Percentiles rank a stretch among this genome's conserved stretches.
phyloP scores from a whole-genome alignment of 1,140 invertebrate genomes.

The Drosophila repleta region DNA sequence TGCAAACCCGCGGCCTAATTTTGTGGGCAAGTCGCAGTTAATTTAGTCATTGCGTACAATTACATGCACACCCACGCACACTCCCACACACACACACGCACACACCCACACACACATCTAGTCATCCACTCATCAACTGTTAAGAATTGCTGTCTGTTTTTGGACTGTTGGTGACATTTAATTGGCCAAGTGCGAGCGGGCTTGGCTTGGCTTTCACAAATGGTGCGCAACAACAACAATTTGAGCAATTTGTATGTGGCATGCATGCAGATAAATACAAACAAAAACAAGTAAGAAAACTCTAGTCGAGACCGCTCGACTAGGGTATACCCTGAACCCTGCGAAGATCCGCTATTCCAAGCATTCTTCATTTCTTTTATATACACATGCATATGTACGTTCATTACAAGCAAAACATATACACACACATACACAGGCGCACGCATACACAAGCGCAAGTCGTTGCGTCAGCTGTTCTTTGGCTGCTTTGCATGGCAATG shows the following conservation, averaged over 20 bases:
- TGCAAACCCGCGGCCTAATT: constrained; percentile 18
- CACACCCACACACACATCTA: too few species aligned
- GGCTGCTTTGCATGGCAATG: too few species aligned
- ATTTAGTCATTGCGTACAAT: constrained; percentile 59
- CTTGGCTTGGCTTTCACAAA: constrained; percentile 72
- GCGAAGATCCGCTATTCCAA: too few species aligned
- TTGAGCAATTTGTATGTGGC: constrained; percentile 37
- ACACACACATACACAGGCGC: too few species aligned
- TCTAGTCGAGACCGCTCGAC: too few species aligned
- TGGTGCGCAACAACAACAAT: constrained; percentile 32
- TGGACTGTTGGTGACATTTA: constrained; percentile 42
- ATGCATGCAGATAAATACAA: constrained; percentile 55
- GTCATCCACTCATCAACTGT: too few species aligned
- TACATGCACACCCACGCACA: constrained; percentile 11
- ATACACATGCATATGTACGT: too few species aligned
- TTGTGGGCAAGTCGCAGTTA: constrained; percentile 41
- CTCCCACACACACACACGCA: background rate
- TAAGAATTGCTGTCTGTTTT: constrained; percentile 1
- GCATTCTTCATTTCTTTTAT: too few species aligned
- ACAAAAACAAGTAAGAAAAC: background rate
- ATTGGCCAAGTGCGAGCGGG: constrained; percentile 52
- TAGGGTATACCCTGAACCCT: too few species aligned
- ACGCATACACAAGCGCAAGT: too few species aligned
- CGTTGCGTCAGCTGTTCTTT: too few species aligned
- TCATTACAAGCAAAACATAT: too few species aligned